Evolutionary conservation across 2,888 invertebrate species (phyloP).

Genomic region (Brachypalpus laphriformis): DNA sequence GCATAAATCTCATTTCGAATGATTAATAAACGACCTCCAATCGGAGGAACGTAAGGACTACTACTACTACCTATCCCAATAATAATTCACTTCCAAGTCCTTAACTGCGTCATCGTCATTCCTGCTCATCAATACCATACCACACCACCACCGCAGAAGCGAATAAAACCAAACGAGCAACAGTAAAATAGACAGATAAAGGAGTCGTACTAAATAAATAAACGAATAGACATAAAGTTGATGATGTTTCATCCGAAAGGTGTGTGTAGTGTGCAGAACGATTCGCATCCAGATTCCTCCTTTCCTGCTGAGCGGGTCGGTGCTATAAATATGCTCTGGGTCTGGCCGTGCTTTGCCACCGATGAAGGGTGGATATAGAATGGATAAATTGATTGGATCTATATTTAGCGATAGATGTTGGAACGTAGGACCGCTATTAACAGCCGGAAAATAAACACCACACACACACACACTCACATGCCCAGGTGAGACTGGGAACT

Average conservation of each 20-base stretch:
- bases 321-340: not conserved
- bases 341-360: not conserved
- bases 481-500: not conserved
- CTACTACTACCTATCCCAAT: not conserved
- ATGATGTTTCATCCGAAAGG: conserved; percentile 10
- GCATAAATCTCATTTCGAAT: no score
- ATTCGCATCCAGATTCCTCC: conserved; percentile 1
- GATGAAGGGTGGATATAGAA: conserved; percentile 7
- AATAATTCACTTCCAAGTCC: not conserved
- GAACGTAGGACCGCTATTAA: not conserved
- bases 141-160: not conserved
- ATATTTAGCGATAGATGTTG: conserved; percentile 9
- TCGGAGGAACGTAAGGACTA: no score
- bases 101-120: conserved; percentile 5
- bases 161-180: not conserved
- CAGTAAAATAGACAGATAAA: not conserved
- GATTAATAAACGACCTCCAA: no score
- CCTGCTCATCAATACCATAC: not conserved
- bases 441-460: not conserved
- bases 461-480: not conserved
- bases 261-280: not conserved
- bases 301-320: not conserved
- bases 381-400: conserved; percentile 25
- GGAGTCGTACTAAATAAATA: conserved; percentile 6
- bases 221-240: conserved; percentile 12